Evolutionary conservation across 2,113 vertebrate species (phyloP).

Genomic region (Lepidothrix coronata): DNA sequence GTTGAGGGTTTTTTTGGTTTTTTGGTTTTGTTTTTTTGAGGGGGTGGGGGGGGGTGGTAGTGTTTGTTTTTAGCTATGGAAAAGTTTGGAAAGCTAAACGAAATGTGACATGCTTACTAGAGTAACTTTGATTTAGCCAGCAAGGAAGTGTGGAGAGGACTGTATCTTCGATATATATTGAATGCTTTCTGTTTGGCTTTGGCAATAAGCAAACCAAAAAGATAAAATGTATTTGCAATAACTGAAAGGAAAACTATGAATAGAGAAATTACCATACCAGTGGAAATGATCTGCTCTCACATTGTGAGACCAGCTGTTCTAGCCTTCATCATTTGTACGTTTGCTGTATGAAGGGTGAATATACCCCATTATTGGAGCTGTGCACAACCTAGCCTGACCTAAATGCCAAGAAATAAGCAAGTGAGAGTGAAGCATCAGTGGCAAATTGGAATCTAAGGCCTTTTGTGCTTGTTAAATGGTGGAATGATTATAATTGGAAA

Average conservation of each 20-base stretch:
- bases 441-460: slow-evolving; percentile 85
- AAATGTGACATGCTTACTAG: slow-evolving; percentile 17
- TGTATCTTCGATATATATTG: not conserved
- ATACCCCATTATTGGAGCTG: slow-evolving; percentile 65
- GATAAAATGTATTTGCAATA: slow-evolving; percentile 50
- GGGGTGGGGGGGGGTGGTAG: not conserved
- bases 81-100: slow-evolving; percentile 42
- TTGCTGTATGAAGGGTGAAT: slow-evolving; percentile 63
- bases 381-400: slow-evolving; percentile 70
- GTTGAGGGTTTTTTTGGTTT: not conserved
- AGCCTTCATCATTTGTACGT: slow-evolving; percentile 51
- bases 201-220: slow-evolving; percentile 36
- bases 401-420: slow-evolving; percentile 82
- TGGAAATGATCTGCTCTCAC: slow-evolving; percentile 55
- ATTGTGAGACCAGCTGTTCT: slow-evolving; percentile 61
- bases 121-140: slow-evolving; percentile 31
- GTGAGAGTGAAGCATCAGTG: slow-evolving; percentile 79
- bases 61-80: not conserved
- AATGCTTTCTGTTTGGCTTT: slow-evolving; percentile 48
- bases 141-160: not conserved
- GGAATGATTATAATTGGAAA: slow-evolving; percentile 87
- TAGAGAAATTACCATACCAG: slow-evolving; percentile 54
- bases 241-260: slow-evolving; percentile 41
- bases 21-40: not conserved
- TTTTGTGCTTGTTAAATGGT: slow-evolving; percentile 89